These are phyloP conservation scores for Grammomys surdaster DNA, from an alignment of 2,113 vertebrate genomes.

Conservation along the genomic window DNA sequence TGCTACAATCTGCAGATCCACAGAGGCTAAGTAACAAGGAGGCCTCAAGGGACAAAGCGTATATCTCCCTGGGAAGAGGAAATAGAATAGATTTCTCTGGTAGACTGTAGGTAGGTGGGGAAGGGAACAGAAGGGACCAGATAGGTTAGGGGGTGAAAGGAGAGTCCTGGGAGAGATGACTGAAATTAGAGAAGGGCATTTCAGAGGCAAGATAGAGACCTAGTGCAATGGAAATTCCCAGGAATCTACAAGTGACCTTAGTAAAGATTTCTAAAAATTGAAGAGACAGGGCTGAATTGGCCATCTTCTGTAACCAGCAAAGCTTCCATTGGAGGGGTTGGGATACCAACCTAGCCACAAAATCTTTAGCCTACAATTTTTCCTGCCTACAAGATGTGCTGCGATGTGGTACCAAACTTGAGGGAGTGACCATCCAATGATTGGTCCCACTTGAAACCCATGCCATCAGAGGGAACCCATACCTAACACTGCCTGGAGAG, in stretches of 20 bases:
- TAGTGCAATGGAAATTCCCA: neutral
- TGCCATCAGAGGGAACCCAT: too few relatives aligned
- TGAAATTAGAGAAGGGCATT: neutral
- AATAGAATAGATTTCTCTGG: neutral
- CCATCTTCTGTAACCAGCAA: neutral
- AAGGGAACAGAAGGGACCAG: neutral
- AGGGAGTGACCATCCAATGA: neutral
- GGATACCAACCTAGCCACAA: neutral
- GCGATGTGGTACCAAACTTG: neutral
- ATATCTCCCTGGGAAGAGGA: neutral
- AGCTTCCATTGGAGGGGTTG: neutral
- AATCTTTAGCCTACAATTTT: neutral
- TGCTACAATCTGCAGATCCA: neutral
- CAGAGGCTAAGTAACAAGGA: neutral
- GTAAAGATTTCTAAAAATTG: neutral
- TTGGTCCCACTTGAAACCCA: neutral
- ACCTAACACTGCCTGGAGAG: too few relatives aligned
- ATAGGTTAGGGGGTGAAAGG: neutral
- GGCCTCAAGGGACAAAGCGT: neutral
- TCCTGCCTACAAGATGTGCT: neutral
- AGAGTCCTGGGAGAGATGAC: neutral
- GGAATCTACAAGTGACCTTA: neutral
- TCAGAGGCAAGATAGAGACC: neutral
- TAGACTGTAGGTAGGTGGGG: neutral
- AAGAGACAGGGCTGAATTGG: neutral